Evolutionary conservation across 2,113 vertebrate species (phyloP), one percentile per base, ranked within the genome.

Genomic region (Nannobrachium achirus): DNA sequence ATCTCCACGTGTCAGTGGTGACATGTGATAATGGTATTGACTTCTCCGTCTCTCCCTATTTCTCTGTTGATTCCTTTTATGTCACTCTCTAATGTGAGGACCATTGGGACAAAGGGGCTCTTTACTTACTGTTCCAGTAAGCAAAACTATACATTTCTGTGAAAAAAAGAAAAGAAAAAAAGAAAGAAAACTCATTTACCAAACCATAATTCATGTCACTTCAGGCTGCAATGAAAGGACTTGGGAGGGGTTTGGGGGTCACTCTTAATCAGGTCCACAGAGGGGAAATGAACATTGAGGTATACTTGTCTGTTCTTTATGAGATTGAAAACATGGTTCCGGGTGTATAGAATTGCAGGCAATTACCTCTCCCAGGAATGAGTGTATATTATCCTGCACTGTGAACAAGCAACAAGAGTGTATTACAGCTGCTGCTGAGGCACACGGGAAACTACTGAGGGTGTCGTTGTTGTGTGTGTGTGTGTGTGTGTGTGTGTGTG

Each of bases 81-180:
- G 44, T 74, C 55, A 64, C 66, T 20, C 52, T 82, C 51, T 77
- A 63, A 68, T 48, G 76, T 7, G 66, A 82, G 68, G 73, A 86
- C 78, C 84, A 87, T 84, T 89, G 89, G 85, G 89, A 88, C 42
- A 42, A 88, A 85, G 85, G 88, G 88, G 86, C 89, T 91, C 68
- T 60, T 88, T 86, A 78, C 83, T 87, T 75, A 87, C 86, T 89
- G 79, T 75, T 84, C 65, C 76, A 79, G 85, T 78, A 79, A 33
- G 84, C 82, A 82, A 85, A 86, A 86, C 69, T 50, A 74, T 20
- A 10, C n/a, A 13, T 19, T 71, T 73, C 73, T 8, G 66, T 25
- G 50, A 48, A 59, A 50, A 79, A 72, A 57, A 62, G 62, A 39
- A 13, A 50, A 68, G 25, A n/a, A 16, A 48, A 55, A 18, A 11